Percentiles rank a stretch among this genome's conserved stretches.
Evolutionary conservation across 2,888 invertebrate genomes (phyloP).

Genomic region (Panorpa germanica): DNA sequence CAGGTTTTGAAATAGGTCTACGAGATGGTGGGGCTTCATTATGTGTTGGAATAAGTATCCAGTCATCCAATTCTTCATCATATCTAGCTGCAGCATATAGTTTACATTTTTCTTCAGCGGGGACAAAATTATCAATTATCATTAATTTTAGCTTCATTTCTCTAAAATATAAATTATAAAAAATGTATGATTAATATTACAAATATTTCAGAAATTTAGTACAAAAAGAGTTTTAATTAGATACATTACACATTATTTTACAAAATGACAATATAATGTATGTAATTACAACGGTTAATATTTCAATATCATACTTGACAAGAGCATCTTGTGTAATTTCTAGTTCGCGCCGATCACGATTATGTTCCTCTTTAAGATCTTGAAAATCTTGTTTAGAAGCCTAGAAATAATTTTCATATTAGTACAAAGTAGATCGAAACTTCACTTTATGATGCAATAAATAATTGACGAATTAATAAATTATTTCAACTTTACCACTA

Average conservation of each 20-base stretch:
- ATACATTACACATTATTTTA: slow-evolving; percentile 3
- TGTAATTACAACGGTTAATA: slow-evolving; percentile 1
- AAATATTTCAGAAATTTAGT: background rate
- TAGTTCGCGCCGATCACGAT: slow-evolving; percentile 76
- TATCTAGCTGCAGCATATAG: slow-evolving; percentile 53
- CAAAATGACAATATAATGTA: slow-evolving; percentile 3
- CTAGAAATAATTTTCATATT: slow-evolving; percentile 29
- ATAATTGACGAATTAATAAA: no score
- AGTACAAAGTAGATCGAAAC: background rate
- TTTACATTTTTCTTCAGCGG: slow-evolving; percentile 57
- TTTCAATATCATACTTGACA: slow-evolving; percentile 32
- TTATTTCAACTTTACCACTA: no score
- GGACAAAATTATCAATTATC: slow-evolving; percentile 81
- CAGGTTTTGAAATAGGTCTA: slow-evolving; percentile 43
- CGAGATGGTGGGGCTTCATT: slow-evolving; percentile 23
- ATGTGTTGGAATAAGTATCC: slow-evolving; percentile 29
- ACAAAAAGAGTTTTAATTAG: slow-evolving; percentile 4
- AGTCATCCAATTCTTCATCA: slow-evolving; percentile 69
- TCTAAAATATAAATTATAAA: slow-evolving; percentile 20
- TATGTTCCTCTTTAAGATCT: slow-evolving; percentile 74
- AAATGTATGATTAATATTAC: slow-evolving; percentile 3
- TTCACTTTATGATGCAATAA: no score
- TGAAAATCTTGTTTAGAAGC: slow-evolving; percentile 56
- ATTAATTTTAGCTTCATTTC: slow-evolving; percentile 79
- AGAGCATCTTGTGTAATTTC: slow-evolving; percentile 85